Percentiles rank a stretch among this genome's conserved stretches.
Conservation (phyloP, 2,113 vertebrate species). For the Marmota monax region DNA sequence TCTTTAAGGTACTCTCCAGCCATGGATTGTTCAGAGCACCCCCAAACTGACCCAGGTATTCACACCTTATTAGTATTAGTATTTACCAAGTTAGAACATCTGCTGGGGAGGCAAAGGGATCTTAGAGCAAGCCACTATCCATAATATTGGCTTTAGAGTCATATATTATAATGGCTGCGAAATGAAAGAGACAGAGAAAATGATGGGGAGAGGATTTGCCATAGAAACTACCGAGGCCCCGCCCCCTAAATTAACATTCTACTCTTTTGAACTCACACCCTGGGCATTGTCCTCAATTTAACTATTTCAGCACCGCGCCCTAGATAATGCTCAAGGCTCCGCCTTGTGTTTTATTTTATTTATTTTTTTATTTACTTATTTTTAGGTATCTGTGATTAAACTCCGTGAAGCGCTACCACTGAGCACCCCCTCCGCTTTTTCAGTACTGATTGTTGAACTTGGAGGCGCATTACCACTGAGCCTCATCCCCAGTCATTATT, state of each 20-base stretch:
- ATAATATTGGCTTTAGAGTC: not conserved
- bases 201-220: not conserved
- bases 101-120: not conserved
- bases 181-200: not conserved
- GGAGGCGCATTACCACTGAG: too few species aligned
- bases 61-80: not conserved
- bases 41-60: not conserved
- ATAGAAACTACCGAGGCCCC: not conserved
- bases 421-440: too few species aligned
- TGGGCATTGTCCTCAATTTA: not conserved
- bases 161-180: not conserved
- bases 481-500: too few species aligned
- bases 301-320: not conserved
- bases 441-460: too few species aligned
- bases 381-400: too few species aligned
- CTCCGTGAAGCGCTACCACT: too few species aligned
- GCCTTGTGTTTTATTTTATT: not conserved
- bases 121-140: not conserved
- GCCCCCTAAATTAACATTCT: not conserved
- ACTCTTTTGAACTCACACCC: not conserved
- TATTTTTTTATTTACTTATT: too few species aligned
- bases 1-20: not conserved
- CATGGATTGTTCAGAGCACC: not conserved
- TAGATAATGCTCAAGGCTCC: not conserved
- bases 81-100: not conserved